Conservation (phyloP, 2,797 vertebrate species). For the Anguilla marmorata region DNA sequence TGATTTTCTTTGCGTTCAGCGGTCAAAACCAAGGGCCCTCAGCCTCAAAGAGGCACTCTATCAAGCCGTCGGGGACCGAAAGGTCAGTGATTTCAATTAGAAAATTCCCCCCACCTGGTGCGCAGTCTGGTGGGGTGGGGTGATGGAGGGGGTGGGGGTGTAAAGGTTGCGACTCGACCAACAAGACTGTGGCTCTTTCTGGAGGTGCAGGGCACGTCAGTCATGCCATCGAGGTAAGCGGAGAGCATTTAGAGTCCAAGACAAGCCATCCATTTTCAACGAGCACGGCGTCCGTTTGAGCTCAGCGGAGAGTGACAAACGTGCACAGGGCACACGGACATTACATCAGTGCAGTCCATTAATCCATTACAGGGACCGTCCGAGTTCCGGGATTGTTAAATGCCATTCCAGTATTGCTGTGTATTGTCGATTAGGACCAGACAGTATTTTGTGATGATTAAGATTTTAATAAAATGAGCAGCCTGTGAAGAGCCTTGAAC, state of each 20-base stretch:
- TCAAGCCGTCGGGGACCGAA: neutral
- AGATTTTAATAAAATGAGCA: no score
- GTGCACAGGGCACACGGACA: neutral
- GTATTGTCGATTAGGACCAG: no score
- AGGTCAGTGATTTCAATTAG: neutral
- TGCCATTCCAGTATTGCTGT: neutral
- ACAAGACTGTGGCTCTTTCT: neutral
- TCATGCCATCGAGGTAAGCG: neutral
- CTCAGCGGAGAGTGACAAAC: neutral
- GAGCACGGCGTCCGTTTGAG: neutral
- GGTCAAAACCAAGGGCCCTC: neutral
- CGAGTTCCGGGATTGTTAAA: neutral
- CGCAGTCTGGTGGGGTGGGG: neutral
- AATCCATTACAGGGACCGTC: neutral
- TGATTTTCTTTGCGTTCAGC: neutral
- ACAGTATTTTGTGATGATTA: no score
- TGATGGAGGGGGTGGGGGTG: neutral
- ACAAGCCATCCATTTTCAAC: neutral
- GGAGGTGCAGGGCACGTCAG: neutral
- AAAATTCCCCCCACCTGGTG: neutral
- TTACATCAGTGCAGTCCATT: neutral
- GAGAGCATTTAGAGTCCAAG: neutral
- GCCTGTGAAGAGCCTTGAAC: neutral
- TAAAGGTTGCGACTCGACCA: neutral
- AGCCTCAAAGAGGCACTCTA: neutral